These are phyloP conservation scores for Polypterus bichir DNA, from an alignment of 2,113 vertebrate genomes.

Conservation along the genomic window DNA sequence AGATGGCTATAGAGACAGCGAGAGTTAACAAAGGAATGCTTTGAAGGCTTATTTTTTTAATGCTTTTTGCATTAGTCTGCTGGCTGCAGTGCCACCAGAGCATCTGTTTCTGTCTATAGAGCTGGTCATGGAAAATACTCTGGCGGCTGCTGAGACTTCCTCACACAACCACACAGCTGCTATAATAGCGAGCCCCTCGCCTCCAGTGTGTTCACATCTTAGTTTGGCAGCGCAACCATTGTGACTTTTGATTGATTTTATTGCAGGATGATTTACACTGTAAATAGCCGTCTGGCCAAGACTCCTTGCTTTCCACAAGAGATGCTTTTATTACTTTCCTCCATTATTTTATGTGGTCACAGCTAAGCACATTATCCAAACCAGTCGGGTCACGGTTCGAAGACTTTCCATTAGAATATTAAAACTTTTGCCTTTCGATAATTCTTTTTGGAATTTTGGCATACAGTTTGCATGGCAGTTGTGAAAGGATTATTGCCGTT, in stretches of 20 bases:
- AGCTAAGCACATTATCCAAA: neutral
- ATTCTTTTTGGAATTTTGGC: too few relatives aligned
- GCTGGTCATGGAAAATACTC: slow-evolving; percentile 53
- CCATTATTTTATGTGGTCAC: neutral
- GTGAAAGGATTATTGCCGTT: too few relatives aligned
- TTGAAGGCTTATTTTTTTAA: slow-evolving; percentile 31
- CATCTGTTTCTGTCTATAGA: slow-evolving; percentile 63
- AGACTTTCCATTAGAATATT: neutral
- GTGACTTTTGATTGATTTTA: slow-evolving; percentile 19
- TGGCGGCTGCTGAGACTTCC: slow-evolving; percentile 27
- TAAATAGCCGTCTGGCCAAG: slow-evolving; percentile 20
- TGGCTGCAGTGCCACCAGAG: slow-evolving; percentile 30
- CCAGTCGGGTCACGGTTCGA: neutral
- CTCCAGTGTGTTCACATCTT: slow-evolving; percentile 15
- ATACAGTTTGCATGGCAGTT: too few relatives aligned
- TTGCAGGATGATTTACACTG: slow-evolving; percentile 16
- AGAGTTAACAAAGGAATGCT: slow-evolving; percentile 26
- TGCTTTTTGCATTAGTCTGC: slow-evolving; percentile 35
- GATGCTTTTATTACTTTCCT: neutral
- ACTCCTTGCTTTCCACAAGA: neutral
- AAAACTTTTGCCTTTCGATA: too few relatives aligned
- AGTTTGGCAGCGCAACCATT: slow-evolving; percentile 23
- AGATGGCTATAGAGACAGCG: slow-evolving; percentile 13
- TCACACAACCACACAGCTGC: slow-evolving; percentile 18
- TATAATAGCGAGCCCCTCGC: slow-evolving; percentile 3